Evolutionary conservation across 2,888 invertebrate species (phyloP).

Genomic region (Melanargia galathea): DNA sequence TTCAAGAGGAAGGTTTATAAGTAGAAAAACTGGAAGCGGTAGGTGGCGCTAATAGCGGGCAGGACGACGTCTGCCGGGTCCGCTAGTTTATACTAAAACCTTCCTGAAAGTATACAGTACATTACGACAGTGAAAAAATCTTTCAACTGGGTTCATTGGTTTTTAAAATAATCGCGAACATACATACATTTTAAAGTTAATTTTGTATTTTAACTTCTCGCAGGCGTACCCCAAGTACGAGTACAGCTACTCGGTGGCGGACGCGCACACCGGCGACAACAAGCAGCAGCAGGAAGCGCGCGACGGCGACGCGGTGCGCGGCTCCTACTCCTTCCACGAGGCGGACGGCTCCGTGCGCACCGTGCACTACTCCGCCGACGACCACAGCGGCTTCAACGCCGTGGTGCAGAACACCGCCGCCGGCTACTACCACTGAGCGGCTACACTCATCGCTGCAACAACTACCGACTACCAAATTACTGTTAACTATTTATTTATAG

Average conservation of each 20-base stretch:
- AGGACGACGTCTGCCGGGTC: no score
- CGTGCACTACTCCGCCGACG: constrained; percentile 76
- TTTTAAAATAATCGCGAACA: no score
- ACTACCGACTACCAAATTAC: constrained; percentile 31
- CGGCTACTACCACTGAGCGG: constrained; percentile 29
- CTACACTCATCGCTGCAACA: not conserved
- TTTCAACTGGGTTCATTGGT: no score
- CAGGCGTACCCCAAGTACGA: constrained; percentile 66
- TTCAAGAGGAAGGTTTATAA: no score
- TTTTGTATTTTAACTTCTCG: no score
- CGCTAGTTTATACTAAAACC: no score
- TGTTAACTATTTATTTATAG: constrained; percentile 38
- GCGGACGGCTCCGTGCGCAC: constrained; percentile 77
- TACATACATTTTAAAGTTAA: no score
- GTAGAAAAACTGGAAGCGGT: no score
- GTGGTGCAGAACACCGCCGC: constrained; percentile 52
- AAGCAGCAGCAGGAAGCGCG: constrained; percentile 75
- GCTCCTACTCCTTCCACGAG: constrained; percentile 74
- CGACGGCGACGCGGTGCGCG: constrained; percentile 77
- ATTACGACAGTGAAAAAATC: no score
- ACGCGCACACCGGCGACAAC: constrained; percentile 78
- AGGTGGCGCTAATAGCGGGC: no score
- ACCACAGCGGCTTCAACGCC: constrained; percentile 69
- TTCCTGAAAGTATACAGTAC: no score
- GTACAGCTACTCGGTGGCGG: constrained; percentile 77